Base-by-base conservation (phyloP, 1,140 invertebrate genomes). In the Pseudobourletiella spinata region DNA sequence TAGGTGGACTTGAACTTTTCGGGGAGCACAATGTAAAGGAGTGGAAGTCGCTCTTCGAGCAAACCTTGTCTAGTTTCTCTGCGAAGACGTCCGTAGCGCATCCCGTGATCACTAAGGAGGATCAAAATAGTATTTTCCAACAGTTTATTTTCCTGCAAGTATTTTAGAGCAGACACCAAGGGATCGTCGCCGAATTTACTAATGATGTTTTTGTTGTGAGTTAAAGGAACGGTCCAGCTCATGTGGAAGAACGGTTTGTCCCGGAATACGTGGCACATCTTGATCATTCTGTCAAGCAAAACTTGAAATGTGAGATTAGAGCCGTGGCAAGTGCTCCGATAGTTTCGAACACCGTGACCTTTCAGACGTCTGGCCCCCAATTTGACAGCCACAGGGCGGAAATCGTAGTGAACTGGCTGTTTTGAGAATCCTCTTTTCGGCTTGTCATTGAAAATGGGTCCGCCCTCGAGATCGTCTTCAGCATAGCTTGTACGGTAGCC, bases 31-130 rank as follows among this genome's bases (percentile, higher is more conserved):
- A 95, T 75, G 68, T 86, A 87, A 15, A 91, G 78, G 63, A 91
- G 88, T 0, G 94, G 94, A n/a, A 97, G 73, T 44, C 91, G 76
- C 74, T 98, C 94, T 74, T 98, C 94, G 61, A 94, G 78, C 73
- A 88, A 84, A 0, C 94, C 93, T 56, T 82, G 83, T 72, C 87
- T 86, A 0, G 91, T 95, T 67, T 82, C 74, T 18, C 22, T 6
- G 6, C 6, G 44, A 22, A 48, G 22, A 48, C 64, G 28, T 79
- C 79, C 8, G 64, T 78, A 81, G 15, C 81, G 61, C 62, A 79
- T 75, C 22, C 81, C 81, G 66, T 83, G 81, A 63, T 82, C 81
- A 62, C 79, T 80, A 67, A 78, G 78, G 29, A 81, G 75, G 32
- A 82, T 70, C 0, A 82, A 30, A 0, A 80, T 69, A 8, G 79